phyloP scores from a whole-genome alignment of 2,888 invertebrate genomes.

The Pegoplata infirma region DNA sequence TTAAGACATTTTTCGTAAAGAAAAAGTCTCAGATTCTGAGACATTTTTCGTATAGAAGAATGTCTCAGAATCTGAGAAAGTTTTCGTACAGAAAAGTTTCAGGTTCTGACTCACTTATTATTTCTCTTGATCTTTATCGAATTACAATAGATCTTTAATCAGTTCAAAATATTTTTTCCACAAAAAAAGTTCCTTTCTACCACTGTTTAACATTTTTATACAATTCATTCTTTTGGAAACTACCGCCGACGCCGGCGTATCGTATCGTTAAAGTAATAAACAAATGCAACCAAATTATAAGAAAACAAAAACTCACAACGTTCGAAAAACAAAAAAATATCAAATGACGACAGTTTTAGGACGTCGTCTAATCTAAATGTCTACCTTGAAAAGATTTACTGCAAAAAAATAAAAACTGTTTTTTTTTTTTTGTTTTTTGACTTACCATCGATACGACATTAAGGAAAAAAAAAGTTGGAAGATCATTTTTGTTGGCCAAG shows the following conservation, averaged over 20 bases:
- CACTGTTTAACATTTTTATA: slow-evolving; percentile 7
- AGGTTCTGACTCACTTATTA: no score
- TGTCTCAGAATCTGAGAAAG: no score
- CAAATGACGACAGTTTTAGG: slow-evolving; percentile 67
- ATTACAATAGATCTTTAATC: no score
- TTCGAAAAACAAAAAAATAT: slow-evolving; percentile 60
- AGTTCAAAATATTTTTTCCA: no score
- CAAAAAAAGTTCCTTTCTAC: neutral
- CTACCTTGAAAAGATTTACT: slow-evolving; percentile 59
- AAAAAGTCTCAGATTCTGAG: no score
- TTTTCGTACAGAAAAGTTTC: no score
- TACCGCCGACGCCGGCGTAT: slow-evolving; percentile 34
- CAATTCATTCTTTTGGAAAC: slow-evolving; percentile 47
- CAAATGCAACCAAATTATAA: slow-evolving; percentile 46
- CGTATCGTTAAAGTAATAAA: slow-evolving; percentile 51
- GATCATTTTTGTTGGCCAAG: slow-evolving; percentile 39
- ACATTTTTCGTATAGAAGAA: no score
- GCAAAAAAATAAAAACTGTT: slow-evolving; percentile 27
- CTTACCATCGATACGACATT: slow-evolving; percentile 37
- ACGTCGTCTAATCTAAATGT: slow-evolving; percentile 64
- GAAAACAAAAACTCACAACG: slow-evolving; percentile 16
- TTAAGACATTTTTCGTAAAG: no score
- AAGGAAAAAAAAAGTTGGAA: slow-evolving; percentile 22
- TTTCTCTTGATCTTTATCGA: no score
- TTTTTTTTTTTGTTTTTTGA: slow-evolving; percentile 21